A percentile compares a stretch with the other conserved stretches of the same genome.
phyloP scores from a whole-genome alignment of 2,888 invertebrate genomes.

The Dryobotodes eremita region DNA sequence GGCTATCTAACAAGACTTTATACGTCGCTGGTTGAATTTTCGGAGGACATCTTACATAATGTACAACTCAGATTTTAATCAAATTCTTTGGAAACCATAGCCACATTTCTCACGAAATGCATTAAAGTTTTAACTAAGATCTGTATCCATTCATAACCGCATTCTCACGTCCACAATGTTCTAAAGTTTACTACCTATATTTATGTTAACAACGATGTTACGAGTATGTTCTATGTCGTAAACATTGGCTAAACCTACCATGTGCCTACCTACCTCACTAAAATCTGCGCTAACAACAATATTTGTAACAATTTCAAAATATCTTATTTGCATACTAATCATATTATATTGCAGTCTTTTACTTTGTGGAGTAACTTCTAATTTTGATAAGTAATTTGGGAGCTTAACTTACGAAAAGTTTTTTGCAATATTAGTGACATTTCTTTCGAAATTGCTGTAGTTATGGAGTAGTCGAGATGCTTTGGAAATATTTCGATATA shows the following conservation, averaged over 20 bases:
- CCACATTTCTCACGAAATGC: constrained; percentile 48
- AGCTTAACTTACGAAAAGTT: constrained; percentile 21
- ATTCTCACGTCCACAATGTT: constrained; percentile 54
- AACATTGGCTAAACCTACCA: not conserved
- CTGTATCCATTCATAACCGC: constrained; percentile 43
- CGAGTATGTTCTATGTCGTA: constrained; percentile 19
- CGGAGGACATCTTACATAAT: constrained; percentile 1
- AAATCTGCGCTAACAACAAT: constrained; percentile 8
- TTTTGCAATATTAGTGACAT: constrained; percentile 33
- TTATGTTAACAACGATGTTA: constrained; percentile 21
- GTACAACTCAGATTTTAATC: not conserved
- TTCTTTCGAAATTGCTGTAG: constrained; percentile 38
- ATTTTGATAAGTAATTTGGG: not conserved
- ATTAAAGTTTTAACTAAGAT: constrained; percentile 46
- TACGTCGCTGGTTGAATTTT: not conserved
- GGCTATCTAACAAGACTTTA: not conserved
- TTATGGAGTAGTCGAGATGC: constrained; percentile 22
- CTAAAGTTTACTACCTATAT: constrained; percentile 22
- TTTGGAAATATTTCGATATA: constrained; percentile 22
- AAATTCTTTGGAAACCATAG: constrained; percentile 47
- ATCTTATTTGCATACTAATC: constrained; percentile 41
- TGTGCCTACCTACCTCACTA: constrained; percentile 33
- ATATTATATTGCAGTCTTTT: constrained; percentile 25
- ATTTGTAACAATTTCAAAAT: constrained; percentile 40
- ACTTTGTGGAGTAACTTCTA: constrained; percentile 35